These are phyloP conservation scores for Catharus ustulatus DNA, from an alignment of 2,797 vertebrate species.

Conservation along the genomic window DNA sequence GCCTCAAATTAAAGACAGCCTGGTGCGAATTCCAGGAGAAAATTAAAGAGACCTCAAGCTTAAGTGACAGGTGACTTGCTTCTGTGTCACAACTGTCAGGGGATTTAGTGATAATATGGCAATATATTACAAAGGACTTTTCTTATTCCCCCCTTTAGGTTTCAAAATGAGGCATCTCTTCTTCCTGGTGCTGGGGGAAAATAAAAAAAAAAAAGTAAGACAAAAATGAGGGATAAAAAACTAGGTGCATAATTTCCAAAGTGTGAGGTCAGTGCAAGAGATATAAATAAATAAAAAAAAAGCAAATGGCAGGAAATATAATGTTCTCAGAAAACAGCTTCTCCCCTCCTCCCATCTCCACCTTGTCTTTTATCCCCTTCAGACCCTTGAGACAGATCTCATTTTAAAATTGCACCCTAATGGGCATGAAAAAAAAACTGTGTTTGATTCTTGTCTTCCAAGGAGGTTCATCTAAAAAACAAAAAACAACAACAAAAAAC, in stretches of 20 bases:
- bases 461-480: slow-evolving; percentile 21
- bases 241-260: slow-evolving; percentile 62
- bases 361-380: slow-evolving; percentile 47
- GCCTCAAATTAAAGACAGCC: slow-evolving; percentile 88
- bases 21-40: slow-evolving; percentile 94
- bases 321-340: slow-evolving; percentile 29
- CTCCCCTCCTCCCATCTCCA: slow-evolving; percentile 6
- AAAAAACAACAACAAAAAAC: neutral
- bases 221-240: slow-evolving; percentile 64
- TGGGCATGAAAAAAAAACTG: slow-evolving; percentile 9
- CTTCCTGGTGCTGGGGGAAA: slow-evolving; percentile 54
- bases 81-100: slow-evolving; percentile 86
- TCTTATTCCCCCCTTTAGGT: slow-evolving; percentile 80
- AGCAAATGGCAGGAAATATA: slow-evolving; percentile 68
- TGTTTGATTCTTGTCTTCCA: slow-evolving; percentile 57
- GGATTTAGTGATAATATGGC: slow-evolving; percentile 88
- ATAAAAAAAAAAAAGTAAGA: neutral
- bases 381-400: slow-evolving; percentile 59
- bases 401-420: slow-evolving; percentile 69
- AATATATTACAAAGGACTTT: slow-evolving; percentile 87
- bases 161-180: slow-evolving; percentile 82
- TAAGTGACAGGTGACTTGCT: slow-evolving; percentile 88
- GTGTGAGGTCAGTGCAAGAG: slow-evolving; percentile 70
- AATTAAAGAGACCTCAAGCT: slow-evolving; percentile 96
- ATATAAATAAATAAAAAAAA: slow-evolving; percentile 49